Conservation (phyloP, 2,113 vertebrate species). For the Oenanthe melanoleuca region DNA sequence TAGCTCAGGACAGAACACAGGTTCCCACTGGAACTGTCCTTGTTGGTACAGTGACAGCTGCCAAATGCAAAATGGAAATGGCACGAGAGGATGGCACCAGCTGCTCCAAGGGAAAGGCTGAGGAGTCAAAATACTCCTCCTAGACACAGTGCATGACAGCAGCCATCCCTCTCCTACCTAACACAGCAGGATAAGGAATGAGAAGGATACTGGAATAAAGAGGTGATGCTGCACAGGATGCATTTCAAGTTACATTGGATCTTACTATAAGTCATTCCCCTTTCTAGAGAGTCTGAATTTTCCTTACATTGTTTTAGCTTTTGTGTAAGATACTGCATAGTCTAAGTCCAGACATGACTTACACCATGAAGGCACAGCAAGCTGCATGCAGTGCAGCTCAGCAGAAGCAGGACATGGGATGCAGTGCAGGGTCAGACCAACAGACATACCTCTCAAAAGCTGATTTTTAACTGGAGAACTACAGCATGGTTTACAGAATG, state of each 20-base stretch:
- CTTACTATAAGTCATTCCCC: not conserved
- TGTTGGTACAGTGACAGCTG: not conserved
- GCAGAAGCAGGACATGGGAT: not conserved
- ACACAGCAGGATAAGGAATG: not conserved
- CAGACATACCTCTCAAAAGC: not conserved
- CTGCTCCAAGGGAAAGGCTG: not conserved
- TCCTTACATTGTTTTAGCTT: not conserved
- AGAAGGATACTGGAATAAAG: not conserved
- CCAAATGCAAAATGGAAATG: not conserved
- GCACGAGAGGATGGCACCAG: not conserved
- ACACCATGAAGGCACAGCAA: not conserved
- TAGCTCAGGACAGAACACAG: rapidly evolving
- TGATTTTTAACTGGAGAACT: not conserved
- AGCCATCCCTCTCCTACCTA: not conserved
- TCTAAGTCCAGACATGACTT: rapidly evolving
- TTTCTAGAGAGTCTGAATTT: not conserved
- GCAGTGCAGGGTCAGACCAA: not conserved
- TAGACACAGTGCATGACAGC: not conserved
- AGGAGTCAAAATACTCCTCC: not conserved
- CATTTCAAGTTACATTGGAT: not conserved
- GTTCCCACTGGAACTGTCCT: not conserved
- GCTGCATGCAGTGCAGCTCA: not conserved
- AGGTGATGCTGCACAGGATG: not conserved
- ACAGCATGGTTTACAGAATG: rapidly evolving
- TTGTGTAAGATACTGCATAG: not conserved